Percentiles rank a stretch among this genome's conserved stretches.
Conservation (phyloP, 2,797 vertebrate genomes). For the Allobates femoralis region DNA sequence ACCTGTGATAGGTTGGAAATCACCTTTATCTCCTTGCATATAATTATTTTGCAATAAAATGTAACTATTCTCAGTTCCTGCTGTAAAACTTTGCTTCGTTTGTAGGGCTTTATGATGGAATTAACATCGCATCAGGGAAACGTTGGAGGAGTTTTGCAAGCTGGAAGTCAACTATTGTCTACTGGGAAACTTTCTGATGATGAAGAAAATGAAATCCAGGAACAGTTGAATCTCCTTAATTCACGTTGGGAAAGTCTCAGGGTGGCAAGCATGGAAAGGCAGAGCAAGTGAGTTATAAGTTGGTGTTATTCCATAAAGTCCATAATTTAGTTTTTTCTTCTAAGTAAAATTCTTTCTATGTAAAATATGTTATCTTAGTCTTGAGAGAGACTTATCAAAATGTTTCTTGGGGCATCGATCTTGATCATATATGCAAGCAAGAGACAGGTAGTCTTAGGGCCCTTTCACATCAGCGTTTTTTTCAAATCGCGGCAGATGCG, state of each 20-base stretch:
- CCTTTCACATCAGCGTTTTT: too few species aligned
- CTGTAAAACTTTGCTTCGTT: slow-evolving; percentile 45
- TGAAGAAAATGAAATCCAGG: slow-evolving; percentile 93
- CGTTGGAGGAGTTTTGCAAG: slow-evolving; percentile 91
- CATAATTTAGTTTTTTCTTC: slow-evolving; percentile 2
- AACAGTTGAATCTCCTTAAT: slow-evolving; percentile 98
- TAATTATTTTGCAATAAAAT: slow-evolving; percentile 49
- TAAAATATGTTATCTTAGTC: not conserved
- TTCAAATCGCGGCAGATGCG: too few species aligned
- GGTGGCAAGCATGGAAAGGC: slow-evolving; percentile 96
- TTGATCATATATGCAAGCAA: not conserved
- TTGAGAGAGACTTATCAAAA: not conserved
- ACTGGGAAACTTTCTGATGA: slow-evolving; percentile 87
- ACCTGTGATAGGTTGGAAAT: slow-evolving; percentile 35
- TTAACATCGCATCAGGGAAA: slow-evolving; percentile 94
- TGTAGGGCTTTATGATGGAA: slow-evolving; percentile 97
- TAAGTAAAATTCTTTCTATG: not conserved
- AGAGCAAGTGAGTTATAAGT: slow-evolving; percentile 87
- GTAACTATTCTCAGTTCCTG: slow-evolving; percentile 33
- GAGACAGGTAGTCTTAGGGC: not conserved
- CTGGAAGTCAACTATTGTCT: slow-evolving; percentile 86
- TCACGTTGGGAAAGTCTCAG: slow-evolving; percentile 96
- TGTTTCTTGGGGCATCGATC: not conserved
- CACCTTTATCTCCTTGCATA: slow-evolving; percentile 42
- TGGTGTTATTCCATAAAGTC: not conserved